phyloP scores from a whole-genome alignment of 2,113 vertebrate genomes.

The Gorsachius goisagi region DNA sequence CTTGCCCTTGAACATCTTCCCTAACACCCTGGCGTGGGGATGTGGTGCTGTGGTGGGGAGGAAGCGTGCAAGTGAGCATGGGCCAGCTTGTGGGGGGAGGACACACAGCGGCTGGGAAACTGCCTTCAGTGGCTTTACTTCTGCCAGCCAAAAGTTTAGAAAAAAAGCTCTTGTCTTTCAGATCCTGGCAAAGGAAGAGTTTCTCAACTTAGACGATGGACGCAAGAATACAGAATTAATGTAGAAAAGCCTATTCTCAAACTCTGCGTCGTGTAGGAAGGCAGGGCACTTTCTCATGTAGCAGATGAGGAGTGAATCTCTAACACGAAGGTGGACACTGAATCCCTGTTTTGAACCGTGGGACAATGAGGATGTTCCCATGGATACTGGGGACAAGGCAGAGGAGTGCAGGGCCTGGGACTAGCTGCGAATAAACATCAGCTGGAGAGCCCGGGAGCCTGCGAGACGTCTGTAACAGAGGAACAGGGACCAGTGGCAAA shows the following conservation, averaged over 20 bases:
- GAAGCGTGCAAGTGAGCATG: not conserved
- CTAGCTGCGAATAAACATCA: slow-evolving; percentile 35
- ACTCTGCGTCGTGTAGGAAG: not conserved
- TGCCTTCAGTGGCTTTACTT: not conserved
- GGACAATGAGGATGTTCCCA: slow-evolving; percentile 34
- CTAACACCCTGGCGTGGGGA: not conserved
- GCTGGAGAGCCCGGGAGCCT: not conserved
- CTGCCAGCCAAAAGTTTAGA: not conserved
- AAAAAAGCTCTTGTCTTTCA: not conserved
- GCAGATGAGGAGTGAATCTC: slow-evolving; percentile 28
- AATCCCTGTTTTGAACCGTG: not conserved
- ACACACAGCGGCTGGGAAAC: not conserved
- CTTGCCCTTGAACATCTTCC: not conserved
- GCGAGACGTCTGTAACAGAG: accelerated
- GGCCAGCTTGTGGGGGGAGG: not conserved
- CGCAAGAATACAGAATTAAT: not conserved
- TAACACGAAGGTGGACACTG: slow-evolving; percentile 27
- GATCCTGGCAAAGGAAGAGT: not conserved
- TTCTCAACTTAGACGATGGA: not conserved
- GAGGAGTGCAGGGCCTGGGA: slow-evolving; percentile 14
- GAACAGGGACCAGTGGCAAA: not conserved
- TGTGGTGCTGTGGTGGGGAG: not conserved
- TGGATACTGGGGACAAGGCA: slow-evolving; percentile 42
- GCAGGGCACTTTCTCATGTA: not conserved
- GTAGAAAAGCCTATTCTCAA: not conserved